Conservation (phyloP, 35 echinoderm and acorn worm species). For the Chiridota heheva region DNA sequence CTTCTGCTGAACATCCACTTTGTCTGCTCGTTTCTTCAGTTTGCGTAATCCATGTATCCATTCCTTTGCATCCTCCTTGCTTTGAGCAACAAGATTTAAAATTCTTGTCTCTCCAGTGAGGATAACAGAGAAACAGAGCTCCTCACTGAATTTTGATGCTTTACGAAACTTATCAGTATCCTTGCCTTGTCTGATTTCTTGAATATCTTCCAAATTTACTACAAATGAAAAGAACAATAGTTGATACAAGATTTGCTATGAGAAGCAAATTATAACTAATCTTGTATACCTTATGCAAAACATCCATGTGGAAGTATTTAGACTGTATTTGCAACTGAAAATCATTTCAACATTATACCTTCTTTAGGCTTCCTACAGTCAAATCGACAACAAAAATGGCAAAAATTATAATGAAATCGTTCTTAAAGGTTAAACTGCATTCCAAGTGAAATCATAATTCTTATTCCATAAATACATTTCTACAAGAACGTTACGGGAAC, state of each 20-base stretch:
- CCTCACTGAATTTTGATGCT: constrained; percentile 44
- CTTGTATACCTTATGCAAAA: too few relatives aligned
- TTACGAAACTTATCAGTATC: constrained; percentile 81
- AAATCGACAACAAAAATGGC: too few relatives aligned
- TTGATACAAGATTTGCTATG: not conserved
- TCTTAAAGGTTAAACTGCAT: too few relatives aligned
- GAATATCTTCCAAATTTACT: constrained; percentile 73
- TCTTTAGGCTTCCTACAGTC: too few relatives aligned
- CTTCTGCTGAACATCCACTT: constrained; percentile 69
- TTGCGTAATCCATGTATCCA: constrained; percentile 66
- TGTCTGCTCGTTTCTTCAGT: constrained; percentile 72
- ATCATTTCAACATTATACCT: too few relatives aligned
- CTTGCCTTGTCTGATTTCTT: constrained; percentile 63
- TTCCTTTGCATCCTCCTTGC: constrained; percentile 43
- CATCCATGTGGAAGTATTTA: too few relatives aligned
- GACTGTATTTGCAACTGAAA: too few relatives aligned
- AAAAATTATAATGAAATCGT: too few relatives aligned
- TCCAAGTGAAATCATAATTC: too few relatives aligned
- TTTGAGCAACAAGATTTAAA: constrained; percentile 75
- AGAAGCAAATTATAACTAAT: too few relatives aligned
- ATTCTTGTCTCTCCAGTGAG: constrained; percentile 61
- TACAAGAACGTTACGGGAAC: too few relatives aligned
- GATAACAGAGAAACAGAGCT: constrained; percentile 67
- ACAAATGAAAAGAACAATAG: not conserved
- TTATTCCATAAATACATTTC: too few relatives aligned